These are phyloP conservation scores for Caenorhabditis inopinata DNA, from an alignment of 1,140 invertebrate genomes.

Conservation along the genomic window DNA sequence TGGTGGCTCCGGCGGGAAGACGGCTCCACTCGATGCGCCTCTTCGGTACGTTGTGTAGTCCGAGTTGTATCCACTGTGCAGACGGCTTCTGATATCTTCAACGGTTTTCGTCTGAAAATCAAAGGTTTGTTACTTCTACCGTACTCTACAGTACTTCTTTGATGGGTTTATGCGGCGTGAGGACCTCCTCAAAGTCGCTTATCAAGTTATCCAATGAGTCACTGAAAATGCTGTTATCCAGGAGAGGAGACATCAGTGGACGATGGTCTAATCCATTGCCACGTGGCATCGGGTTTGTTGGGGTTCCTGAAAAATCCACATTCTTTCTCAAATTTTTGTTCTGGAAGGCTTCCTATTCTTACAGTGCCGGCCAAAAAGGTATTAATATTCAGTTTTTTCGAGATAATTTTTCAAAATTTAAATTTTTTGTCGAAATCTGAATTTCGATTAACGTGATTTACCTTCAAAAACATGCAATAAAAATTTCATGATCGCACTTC, in stretches of 20 bases:
- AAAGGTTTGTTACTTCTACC: background rate
- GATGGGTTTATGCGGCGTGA: background rate
- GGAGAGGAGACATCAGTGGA: background rate
- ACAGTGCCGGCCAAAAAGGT: no score
- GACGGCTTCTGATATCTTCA: background rate
- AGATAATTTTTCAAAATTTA: no score
- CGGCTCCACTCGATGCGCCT: background rate
- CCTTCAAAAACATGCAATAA: no score
- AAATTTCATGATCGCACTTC: no score
- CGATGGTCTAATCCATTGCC: background rate
- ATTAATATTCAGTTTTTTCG: no score
- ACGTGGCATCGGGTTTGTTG: background rate
- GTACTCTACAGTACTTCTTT: no score
- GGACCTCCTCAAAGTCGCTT: conserved; percentile 50
- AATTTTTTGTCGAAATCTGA: no score
- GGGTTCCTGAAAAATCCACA: conserved; percentile 1
- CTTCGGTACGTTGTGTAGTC: conserved; percentile 36
- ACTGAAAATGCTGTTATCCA: conserved; percentile 43
- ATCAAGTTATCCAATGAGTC: conserved; percentile 54
- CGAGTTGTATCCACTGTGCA: conserved; percentile 35
- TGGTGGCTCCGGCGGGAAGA: background rate
- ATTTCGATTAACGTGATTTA: no score
- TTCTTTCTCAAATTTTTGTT: no score
- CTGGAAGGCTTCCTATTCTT: no score
- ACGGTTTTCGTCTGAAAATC: conserved; percentile 14